These are phyloP conservation scores for Cathartes aura DNA, from an alignment of 2,113 vertebrate species.

Conservation along the genomic window DNA sequence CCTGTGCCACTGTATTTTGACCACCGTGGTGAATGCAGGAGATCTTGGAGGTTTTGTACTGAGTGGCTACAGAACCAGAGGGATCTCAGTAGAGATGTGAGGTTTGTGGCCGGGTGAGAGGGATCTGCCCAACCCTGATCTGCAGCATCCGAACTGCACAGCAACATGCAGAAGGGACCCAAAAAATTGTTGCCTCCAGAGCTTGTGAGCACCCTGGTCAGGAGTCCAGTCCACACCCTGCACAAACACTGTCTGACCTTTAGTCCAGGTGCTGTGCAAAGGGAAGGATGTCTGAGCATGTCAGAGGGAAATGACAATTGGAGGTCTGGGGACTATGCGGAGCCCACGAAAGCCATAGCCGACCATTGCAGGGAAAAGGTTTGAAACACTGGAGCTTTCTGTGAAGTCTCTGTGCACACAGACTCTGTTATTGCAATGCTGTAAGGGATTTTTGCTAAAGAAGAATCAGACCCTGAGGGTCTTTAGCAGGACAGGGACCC, in stretches of 20 bases:
- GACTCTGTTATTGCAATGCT: neutral
- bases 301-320: neutral
- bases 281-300: no score
- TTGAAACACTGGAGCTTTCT: neutral
- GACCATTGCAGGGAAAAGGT: neutral
- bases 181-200: neutral
- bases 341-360: neutral
- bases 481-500: neutral
- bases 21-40: neutral
- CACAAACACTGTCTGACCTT: neutral
- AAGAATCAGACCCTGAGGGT: neutral
- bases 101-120: neutral
- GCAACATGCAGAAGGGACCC: neutral
- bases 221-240: neutral
- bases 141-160: neutral
- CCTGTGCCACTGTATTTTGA: neutral
- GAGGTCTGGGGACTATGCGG: neutral
- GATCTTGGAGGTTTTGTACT: neutral
- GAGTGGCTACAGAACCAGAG: neutral
- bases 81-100: neutral
- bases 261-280: neutral
- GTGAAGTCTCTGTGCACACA: neutral
- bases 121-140: neutral
- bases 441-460: neutral
- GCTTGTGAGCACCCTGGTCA: neutral